phyloP scores from a whole-genome alignment of 23 tunicate species.

The Trididemnum miniatum region DNA sequence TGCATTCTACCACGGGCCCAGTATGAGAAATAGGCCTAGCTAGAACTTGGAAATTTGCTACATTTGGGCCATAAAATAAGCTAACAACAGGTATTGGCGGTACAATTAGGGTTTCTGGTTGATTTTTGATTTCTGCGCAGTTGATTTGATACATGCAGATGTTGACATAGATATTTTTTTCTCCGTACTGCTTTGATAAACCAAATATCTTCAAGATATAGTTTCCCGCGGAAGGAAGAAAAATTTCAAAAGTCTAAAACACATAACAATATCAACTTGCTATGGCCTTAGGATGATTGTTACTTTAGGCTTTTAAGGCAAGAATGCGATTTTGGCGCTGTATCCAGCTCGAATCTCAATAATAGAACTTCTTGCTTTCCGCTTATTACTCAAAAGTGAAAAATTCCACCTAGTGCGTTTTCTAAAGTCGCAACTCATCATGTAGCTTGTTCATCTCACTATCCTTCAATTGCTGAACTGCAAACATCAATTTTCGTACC shows the following conservation, averaged over 20 bases:
- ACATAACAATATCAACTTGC: no score
- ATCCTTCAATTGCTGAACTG: no score
- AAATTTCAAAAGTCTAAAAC: slow-evolving; percentile 50
- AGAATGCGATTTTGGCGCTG: no score
- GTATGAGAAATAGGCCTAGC: slow-evolving; percentile 37
- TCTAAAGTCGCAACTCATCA: no score
- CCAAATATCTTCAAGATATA: slow-evolving; percentile 71
- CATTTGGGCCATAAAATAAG: slow-evolving; percentile 45
- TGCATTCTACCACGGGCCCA: slow-evolving; percentile 65
- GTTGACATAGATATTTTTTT: slow-evolving; percentile 48
- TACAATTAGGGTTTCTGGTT: neutral
- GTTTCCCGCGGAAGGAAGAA: slow-evolving; percentile 44
- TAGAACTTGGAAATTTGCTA: neutral
- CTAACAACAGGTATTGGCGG: slow-evolving; percentile 60
- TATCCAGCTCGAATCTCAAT: no score
- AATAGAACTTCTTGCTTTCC: no score
- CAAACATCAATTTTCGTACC: no score
- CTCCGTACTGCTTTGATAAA: slow-evolving; percentile 43
- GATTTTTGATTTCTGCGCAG: neutral
- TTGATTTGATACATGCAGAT: slow-evolving; percentile 64
- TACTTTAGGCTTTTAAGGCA: no score
- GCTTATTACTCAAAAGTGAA: no score
- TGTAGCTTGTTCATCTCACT: no score
- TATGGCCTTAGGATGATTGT: no score
- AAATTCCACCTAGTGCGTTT: no score